Evolutionary conservation across 2,113 vertebrate genomes (phyloP), one percentile per base, ranked within the genome.

Genomic region (Hemiprocne comata): DNA sequence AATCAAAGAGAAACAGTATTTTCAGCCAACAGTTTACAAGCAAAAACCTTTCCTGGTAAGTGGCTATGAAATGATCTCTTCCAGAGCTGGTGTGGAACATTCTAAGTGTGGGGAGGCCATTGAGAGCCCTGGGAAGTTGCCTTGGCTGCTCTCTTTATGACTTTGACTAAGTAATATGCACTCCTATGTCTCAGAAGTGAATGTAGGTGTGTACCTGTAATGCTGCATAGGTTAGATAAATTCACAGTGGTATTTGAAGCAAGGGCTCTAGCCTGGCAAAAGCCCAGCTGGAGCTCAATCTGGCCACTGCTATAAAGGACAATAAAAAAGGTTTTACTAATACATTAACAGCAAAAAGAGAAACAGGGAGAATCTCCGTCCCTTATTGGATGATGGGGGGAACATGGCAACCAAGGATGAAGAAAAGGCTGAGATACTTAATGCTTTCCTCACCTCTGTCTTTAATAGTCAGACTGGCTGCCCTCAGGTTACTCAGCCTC

Each of bases 161-260:
- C 19, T 62, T 77, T 77, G 34, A 33, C 48, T 93, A 11, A 93
- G 71, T 88, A 87, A 75, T 51, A 13, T 2, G 11, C 38, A 33
- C 29, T 73, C 76, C 29, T 66, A 4, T 46, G 12, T 60, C 62
- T 89, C 61, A 61, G 53, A 64, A 54, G 40, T 75, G 54, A 90
- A 55, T 21, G 40, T 71, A 74, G 55, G 64, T 86, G 57, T 74
- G 66, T 53, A 64, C 40, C 93, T 34, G 8, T 38, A 57, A 29
- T 86, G 83, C 85, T 94, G 44, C 57, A 53, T 65, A 57, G 60
- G 38, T 93, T 40, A 88, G 88, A 77, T 95, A 80, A 77, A 88
- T 90, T 91, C 85, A 60, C 55, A 33, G 57, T 69, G 44, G 36
- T 94, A 61, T 44, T 26, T 40, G 8, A 81, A 84, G 75, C 72